Base-by-base conservation (phyloP, 2,888 invertebrate genomes). In the Tinea pellionella region DNA sequence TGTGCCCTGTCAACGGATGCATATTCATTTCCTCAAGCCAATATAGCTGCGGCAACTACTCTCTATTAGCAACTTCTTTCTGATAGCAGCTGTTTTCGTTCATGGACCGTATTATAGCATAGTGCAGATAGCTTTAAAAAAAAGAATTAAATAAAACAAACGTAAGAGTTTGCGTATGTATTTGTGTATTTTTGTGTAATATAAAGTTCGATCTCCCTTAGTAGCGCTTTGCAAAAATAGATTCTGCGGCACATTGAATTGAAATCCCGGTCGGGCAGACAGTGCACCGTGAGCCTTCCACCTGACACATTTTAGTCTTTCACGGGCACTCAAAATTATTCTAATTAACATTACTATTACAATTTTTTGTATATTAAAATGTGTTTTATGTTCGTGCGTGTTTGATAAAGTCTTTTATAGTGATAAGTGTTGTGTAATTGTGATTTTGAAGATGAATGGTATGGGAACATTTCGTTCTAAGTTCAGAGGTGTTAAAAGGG, bases 401-500 rank as follows among this genome's bases (percentile, higher is more conserved):
- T 51, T n/a, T 15, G 2, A 11, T 13, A 16, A 51, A 16, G 51
- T 13, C 19, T 55, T 24, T 3, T n/a, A n/a, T 8, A 24, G 55
- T 24, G 3, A 32, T 13, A 13, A 57, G 57, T 57, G 57, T 57
- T 57, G 53, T 53, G 53, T 53, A 53, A 24, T 53, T 53, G 13
- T 8, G 7, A 8, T 11, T 42, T 63, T 68, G 61, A 80, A 67
- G 66, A 86, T 84, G 88, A 89, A 89, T 73, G 90, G 89, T 15
- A 88, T 79, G 63, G 89, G 89, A 58, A 88, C 90, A 59, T 83
- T 89, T 62, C 89, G 90, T 71, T 91, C 90, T 74, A 90, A 89
- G 72, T 94, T 94, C 77, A 90, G 94, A 69, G 95, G 95, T 42
- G 87, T 95, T 62, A 93, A 92, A 73, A 94, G 93, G 76, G 92